Evolutionary conservation across 2,888 invertebrate genomes (phyloP), one percentile per base, ranked within the genome.

Genomic region (Psylliodes chrysocephalus): DNA sequence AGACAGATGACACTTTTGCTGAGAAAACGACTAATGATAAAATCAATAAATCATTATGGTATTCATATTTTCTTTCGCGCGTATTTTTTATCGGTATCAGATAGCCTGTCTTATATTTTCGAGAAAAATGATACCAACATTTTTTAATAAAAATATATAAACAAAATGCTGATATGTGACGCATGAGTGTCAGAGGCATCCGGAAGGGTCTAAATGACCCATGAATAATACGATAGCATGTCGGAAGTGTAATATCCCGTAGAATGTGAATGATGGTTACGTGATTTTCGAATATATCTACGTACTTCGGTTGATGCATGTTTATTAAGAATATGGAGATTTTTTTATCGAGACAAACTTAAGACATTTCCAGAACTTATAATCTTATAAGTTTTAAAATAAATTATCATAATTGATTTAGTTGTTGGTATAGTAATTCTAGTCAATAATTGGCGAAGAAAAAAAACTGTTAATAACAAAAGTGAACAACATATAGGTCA

Each of bases 1-100:
- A 69, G 64, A 65, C 70, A 67, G 70, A 71, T 71, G 72, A 73
- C 73, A 74, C 67, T 70, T 65, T 67, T 69, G 67, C 67, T 61
- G 63, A 62, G 53, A 47, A 64, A 70, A 56, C 70, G 60, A 67
- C 73, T 75, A 75, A 75, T 75, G 73, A 74, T 69, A 72, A 74
- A 75, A 75, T 75, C 75, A 66, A 75, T 75, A 72, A 61, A 65
- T 63, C 14, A 14, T 14, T 14, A 35, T 35, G 14, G 1, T 14
- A 35, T 35, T 4, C 35, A 35, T 35, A 12, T 35, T 35, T 35
- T 35, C 35, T 35, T 14, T 14, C 10, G n/a, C 4, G 14, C n/a
- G 14, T 2, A 1, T 2, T 35, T 12, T 35, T 12, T 35, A 35
- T 35, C 35, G 14, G n/a, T 35, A 35, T 35, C 35, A 14, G 25